A percentile compares a stretch with the other conserved stretches of the same genome.
Conservation (phyloP, 2,888 invertebrate species). For the Yponomeuta malinellus region DNA sequence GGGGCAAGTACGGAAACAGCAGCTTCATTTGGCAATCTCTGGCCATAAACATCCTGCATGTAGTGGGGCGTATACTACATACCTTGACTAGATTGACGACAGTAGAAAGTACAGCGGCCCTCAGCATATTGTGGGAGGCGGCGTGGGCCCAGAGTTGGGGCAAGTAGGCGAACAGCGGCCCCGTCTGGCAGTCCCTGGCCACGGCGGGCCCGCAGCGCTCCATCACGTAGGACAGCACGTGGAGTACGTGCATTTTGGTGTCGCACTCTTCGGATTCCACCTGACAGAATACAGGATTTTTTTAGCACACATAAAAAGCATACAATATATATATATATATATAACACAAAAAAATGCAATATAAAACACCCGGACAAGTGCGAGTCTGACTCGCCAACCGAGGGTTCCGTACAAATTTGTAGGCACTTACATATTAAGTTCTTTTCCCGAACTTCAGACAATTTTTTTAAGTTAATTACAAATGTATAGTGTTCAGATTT, state of each 20-base stretch:
- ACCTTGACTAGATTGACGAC: constrained; percentile 72
- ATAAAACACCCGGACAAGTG: too few species aligned
- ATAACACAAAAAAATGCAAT: too few species aligned
- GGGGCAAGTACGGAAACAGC: constrained; percentile 88
- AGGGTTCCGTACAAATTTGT: too few species aligned
- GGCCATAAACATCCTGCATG: constrained; percentile 46
- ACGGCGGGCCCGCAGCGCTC: constrained; percentile 88
- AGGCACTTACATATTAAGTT: too few species aligned
- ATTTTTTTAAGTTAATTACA: too few species aligned
- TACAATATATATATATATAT: too few species aligned
- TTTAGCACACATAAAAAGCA: too few species aligned
- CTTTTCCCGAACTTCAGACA: too few species aligned
- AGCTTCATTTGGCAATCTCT: constrained; percentile 80
- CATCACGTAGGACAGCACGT: constrained; percentile 91
- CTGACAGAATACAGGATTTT: constrained; percentile 61
- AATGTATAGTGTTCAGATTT: too few species aligned
- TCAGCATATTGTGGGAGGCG: constrained; percentile 90
- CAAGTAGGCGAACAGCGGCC: constrained; percentile 85
- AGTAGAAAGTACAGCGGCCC: constrained; percentile 92
- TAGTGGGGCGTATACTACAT: not conserved
- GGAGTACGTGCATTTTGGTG: constrained; percentile 95
- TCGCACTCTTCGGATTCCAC: constrained; percentile 94
- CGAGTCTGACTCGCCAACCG: too few species aligned
- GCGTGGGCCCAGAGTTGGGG: constrained; percentile 93
- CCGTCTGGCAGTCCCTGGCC: constrained; percentile 78